Evolutionary conservation across 2,113 vertebrate genomes (phyloP), one percentile per base, ranked within the genome.

Genomic region (Paradoxurus hermaphroditus): DNA sequence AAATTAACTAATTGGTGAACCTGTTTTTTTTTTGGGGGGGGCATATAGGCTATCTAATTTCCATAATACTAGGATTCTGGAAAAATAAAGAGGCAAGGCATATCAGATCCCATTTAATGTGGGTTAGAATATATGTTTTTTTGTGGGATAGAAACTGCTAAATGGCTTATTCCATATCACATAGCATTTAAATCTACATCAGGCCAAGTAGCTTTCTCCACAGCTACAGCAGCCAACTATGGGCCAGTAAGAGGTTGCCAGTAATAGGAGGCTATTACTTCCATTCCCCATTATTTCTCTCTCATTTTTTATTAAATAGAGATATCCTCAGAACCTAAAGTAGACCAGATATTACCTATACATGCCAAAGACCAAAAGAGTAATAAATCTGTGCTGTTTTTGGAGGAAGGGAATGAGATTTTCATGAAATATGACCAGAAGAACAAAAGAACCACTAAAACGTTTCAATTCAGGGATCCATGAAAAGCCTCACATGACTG

Each of bases 341-440:
- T 65, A 77, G 31, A 39, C 5, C 10, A 49, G 7, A 70, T 90
- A 86, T 82, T 95, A 87, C 16, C 36, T 75, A 51, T 31, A 46
- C 11, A 63, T 23, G 11, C 3, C 25, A 16, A 85, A 36, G 4
- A 29, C 27, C 86, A 70, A 36, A 96, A 79, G 46, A 90, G 84
- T 13, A 77, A 49, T 63, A 72, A 79, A 39, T 82, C 5, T 77
- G 23, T 88, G 14, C 44, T 85, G 1, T 72, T 11, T 51, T 97
- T 73, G 14, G 36, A 65, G 25, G 16, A 88, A 82, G 14, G 5
- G 2, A 93, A 70, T 86, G 53, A 34, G 9, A 53, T 41, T 44
- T 88, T 85, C 82, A 39, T 70, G 62, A 94, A 82, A 94, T 67
- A 84, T 46, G 44, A 95, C 19, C 34, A 67, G 14, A 96, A 85